Percentiles rank a stretch among this genome's conserved stretches.
phyloP scores from a whole-genome alignment of 2,113 vertebrate genomes.

The Dicaeum eximium region DNA sequence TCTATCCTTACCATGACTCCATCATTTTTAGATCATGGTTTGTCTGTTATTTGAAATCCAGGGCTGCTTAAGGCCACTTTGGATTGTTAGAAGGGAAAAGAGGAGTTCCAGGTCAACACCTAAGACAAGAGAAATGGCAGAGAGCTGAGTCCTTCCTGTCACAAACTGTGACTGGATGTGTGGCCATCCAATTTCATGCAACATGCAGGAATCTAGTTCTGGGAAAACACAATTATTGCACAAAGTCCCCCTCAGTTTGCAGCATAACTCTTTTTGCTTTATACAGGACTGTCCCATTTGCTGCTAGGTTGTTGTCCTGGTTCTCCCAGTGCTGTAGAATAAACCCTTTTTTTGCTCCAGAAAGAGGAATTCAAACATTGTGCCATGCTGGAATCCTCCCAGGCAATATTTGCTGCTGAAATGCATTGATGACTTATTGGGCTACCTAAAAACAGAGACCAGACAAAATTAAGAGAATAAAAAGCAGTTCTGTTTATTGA shows the following conservation, averaged over 20 bases:
- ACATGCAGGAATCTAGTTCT: background rate
- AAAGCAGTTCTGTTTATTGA: background rate
- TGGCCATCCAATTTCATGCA: background rate
- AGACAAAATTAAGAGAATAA: accelerated
- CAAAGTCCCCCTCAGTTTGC: background rate
- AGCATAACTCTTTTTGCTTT: background rate
- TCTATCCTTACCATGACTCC: background rate
- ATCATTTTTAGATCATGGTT: background rate
- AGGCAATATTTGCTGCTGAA: background rate
- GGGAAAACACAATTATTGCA: background rate
- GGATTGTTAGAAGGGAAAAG: background rate
- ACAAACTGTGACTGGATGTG: background rate
- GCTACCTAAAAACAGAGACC: background rate
- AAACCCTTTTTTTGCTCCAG: background rate
- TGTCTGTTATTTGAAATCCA: background rate
- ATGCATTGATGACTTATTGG: background rate
- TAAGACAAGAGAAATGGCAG: background rate
- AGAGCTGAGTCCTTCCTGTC: background rate
- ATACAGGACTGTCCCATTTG: background rate
- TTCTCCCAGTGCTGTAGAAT: background rate
- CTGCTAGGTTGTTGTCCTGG: background rate
- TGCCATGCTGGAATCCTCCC: background rate
- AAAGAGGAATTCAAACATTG: background rate
- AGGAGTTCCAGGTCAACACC: background rate
- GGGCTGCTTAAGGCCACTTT: background rate